These are phyloP conservation scores for Geococcyx californianus DNA, from an alignment of 2,113 vertebrate genomes.

Conservation along the genomic window DNA sequence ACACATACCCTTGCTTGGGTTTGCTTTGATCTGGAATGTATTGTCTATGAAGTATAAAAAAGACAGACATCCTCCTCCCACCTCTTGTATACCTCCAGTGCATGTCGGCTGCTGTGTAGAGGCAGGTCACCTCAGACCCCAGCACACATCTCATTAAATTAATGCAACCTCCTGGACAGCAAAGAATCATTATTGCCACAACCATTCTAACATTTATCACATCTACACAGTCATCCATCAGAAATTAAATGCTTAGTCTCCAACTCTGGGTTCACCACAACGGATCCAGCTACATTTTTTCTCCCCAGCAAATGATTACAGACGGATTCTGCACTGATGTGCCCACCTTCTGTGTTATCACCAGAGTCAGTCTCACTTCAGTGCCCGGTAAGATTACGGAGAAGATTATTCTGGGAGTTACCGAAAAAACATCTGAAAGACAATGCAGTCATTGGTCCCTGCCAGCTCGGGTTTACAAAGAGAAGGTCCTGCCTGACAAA, in stretches of 20 bases:
- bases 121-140: background rate
- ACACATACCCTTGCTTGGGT: slow-evolving; percentile 32
- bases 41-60: slow-evolving; percentile 40
- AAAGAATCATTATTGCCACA: slow-evolving; percentile 6
- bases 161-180: slow-evolving; percentile 54
- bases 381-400: too few relatives aligned
- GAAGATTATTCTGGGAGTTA: too few relatives aligned
- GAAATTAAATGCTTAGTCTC: background rate
- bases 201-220: slow-evolving; percentile 33
- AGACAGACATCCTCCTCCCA: background rate
- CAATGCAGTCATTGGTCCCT: too few relatives aligned
- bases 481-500: too few relatives aligned
- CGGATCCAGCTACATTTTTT: background rate
- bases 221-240: slow-evolving; percentile 16
- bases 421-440: too few relatives aligned
- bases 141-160: slow-evolving; percentile 56
- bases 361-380: too few relatives aligned
- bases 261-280: background rate
- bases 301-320: background rate
- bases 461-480: too few relatives aligned
- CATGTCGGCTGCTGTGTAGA: background rate
- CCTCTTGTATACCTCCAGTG: background rate
- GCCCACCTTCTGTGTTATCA: background rate
- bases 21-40: slow-evolving; percentile 46
- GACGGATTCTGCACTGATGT: fast-evolving